phyloP scores from a whole-genome alignment of 2,113 vertebrate species.

The Scartelaos histophorus region DNA sequence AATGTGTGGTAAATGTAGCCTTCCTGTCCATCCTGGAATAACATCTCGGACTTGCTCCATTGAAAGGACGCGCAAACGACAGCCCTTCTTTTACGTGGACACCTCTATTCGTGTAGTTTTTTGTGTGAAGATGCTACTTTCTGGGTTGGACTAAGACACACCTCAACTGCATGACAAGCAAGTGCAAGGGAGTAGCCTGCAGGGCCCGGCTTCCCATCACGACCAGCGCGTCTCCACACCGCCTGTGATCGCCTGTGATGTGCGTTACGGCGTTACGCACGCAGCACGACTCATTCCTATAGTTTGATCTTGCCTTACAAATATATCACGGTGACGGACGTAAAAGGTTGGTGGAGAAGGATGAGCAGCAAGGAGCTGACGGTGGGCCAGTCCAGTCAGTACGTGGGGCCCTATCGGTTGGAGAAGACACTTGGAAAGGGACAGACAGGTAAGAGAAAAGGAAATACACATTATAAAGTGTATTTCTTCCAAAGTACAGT shows the following conservation, averaged over 20 bases:
- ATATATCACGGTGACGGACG: constrained; percentile 3
- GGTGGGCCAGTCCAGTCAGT: constrained; percentile 76
- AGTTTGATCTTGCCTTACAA: constrained; percentile 54
- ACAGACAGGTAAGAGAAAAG: constrained; percentile 75
- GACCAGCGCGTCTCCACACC: constrained; percentile 42
- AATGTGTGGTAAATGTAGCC: constrained; percentile 57
- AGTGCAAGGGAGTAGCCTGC: constrained; percentile 72
- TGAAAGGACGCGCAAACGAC: constrained; percentile 19
- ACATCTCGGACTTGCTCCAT: not conserved
- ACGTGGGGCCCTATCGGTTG: constrained; percentile 81
- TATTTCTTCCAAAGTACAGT: not conserved
- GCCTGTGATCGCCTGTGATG: constrained; percentile 59
- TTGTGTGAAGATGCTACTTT: constrained; percentile 27
- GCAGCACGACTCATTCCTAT: constrained; percentile 52
- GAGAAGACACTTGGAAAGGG: constrained; percentile 83
- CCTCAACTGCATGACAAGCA: constrained; percentile 54
- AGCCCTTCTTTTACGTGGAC: constrained; percentile 5
- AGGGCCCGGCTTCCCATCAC: constrained; percentile 70
- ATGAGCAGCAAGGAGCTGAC: constrained; percentile 81
- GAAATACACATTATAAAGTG: not conserved
- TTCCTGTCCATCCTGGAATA: constrained; percentile 46
- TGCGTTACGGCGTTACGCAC: constrained; percentile 59
- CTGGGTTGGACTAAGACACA: constrained; percentile 7
- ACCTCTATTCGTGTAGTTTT: not conserved
- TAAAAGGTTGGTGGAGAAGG: constrained; percentile 28